Conservation (phyloP, 2,113 vertebrate genomes). For the Coptodon bakossiorum region DNA sequence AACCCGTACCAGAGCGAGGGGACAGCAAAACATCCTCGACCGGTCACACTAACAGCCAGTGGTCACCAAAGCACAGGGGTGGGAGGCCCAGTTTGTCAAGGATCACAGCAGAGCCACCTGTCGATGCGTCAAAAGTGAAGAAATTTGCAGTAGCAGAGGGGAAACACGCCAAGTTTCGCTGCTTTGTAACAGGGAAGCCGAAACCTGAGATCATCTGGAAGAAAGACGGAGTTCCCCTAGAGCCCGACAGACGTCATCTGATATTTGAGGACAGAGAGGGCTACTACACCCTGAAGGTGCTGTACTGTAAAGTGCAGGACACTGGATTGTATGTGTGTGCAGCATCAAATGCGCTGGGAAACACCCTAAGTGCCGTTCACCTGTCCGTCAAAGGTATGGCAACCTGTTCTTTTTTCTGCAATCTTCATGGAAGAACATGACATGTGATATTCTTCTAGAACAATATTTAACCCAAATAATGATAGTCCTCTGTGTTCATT, state of each 20-base stretch:
- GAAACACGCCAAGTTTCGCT: slow-evolving; percentile 96
- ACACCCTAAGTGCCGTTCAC: slow-evolving; percentile 89
- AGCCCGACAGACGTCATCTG: slow-evolving; percentile 78
- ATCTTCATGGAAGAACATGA: neutral
- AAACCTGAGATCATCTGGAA: slow-evolving; percentile 94
- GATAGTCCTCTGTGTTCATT: neutral
- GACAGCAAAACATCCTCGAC: slow-evolving; percentile 30
- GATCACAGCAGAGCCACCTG: slow-evolving; percentile 12
- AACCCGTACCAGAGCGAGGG: slow-evolving; percentile 52
- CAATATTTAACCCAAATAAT: neutral
- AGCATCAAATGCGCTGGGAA: slow-evolving; percentile 86
- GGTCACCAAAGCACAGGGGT: slow-evolving; percentile 39
- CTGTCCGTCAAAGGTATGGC: slow-evolving; percentile 87
- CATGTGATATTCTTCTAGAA: neutral
- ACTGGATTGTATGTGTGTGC: slow-evolving; percentile 88
- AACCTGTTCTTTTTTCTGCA: neutral
- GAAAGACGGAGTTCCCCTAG: slow-evolving; percentile 79
- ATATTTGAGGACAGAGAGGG: slow-evolving; percentile 92
- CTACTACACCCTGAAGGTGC: slow-evolving; percentile 92
- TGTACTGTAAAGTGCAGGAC: slow-evolving; percentile 90
- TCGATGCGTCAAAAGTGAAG: slow-evolving; percentile 71
- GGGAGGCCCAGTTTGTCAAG: slow-evolving; percentile 18
- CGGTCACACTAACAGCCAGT: slow-evolving; percentile 17
- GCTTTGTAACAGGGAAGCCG: slow-evolving; percentile 91
- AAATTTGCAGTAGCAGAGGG: slow-evolving; percentile 84